Evolutionary conservation across 1,140 invertebrate species (phyloP).

Genomic region (Venustaconcha ellipsiformis): DNA sequence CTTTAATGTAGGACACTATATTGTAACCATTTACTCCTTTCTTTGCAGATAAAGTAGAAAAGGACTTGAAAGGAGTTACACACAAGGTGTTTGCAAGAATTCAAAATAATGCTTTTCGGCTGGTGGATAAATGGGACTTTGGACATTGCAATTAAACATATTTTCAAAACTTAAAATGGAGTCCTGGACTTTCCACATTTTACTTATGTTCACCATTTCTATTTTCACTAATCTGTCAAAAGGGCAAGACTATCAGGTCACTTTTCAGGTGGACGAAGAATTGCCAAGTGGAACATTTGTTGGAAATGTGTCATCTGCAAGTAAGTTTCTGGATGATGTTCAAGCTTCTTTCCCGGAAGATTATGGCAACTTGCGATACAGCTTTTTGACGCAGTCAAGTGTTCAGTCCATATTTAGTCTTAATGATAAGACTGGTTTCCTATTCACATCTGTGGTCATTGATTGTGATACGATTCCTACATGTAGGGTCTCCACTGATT

Average conservation of each 20-base stretch:
- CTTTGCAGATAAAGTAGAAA: too few species aligned
- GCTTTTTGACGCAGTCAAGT: constrained; percentile 25
- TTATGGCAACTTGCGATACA: constrained; percentile 9
- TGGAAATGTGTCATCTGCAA: constrained; percentile 27
- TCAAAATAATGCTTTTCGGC: too few species aligned
- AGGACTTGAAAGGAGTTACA: too few species aligned
- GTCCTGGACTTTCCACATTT: too few species aligned
- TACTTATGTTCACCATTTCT: neutral
- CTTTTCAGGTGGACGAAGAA: constrained; percentile 13
- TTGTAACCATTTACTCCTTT: too few species aligned
- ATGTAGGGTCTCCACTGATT: constrained; percentile 3
- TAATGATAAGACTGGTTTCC: constrained; percentile 25
- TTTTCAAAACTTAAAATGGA: too few species aligned
- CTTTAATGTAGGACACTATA: too few species aligned
- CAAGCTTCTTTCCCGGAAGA: constrained; percentile 6
- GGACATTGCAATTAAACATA: too few species aligned
- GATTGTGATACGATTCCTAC: constrained; percentile 17
- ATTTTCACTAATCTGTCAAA: neutral
- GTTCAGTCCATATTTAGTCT: constrained; percentile 31
- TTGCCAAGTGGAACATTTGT: constrained; percentile 19
- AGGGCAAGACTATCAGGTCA: constrained; percentile 12
- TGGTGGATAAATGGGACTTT: too few species aligned
- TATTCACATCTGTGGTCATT: constrained; percentile 19
- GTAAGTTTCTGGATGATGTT: constrained; percentile 17
- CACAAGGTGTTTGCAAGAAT: too few species aligned